Base-by-base conservation (phyloP, 2,888 invertebrate species). In the Lepidocyrtinus sp. region DNA sequence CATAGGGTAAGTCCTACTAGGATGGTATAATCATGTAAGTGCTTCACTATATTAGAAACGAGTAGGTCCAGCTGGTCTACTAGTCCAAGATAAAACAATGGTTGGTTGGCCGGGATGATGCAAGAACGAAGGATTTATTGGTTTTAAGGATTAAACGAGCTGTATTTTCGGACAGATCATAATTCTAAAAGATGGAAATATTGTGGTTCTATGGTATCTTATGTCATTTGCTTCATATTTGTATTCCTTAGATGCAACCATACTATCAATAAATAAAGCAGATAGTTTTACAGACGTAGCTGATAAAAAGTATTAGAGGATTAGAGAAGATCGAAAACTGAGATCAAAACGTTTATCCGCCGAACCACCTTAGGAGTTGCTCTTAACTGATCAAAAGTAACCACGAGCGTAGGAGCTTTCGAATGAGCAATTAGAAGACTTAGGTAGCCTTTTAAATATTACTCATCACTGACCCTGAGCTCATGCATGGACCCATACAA, bases 201-300 rank as follows among this genome's bases (percentile, higher is more conserved):
- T n/a, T n/a, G 50, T 15, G 15, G 50, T 50, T 50, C 50, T 12
- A 50, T 50, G n/a, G n/a, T n/a, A n/a, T 21, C 27, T 70, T 59
- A 24, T 72, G 72, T 63, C 63, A 64, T 73, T 64, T 50, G 50
- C 63, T 73, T 73, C 64, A 64, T 50, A n/a, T n/a, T n/a, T n/a
- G n/a, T n/a, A 77, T 77, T 77, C 76, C 45, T 65, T 59, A 21
- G 65, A 71, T 59, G 70, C 25, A 71, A 59, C 59, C 36, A 19
- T 71, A 17, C 46, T 24, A 5, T 77, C 71, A 77, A 77, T 77
- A 77, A 77, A 77, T 71, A 64, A 77, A 71, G 71, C 27, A n/a
- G 24, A 63, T 61, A 50, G 15, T 36, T 36, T 17, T 50, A 15
- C 12, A 50, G 50, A 7, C 2, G 1, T 50, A 17, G 50, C n/a